Percentiles rank a stretch among this genome's conserved stretches.
phyloP scores from a whole-genome alignment of 2,797 vertebrate genomes.

The Odontamblyopus lacepedii region DNA sequence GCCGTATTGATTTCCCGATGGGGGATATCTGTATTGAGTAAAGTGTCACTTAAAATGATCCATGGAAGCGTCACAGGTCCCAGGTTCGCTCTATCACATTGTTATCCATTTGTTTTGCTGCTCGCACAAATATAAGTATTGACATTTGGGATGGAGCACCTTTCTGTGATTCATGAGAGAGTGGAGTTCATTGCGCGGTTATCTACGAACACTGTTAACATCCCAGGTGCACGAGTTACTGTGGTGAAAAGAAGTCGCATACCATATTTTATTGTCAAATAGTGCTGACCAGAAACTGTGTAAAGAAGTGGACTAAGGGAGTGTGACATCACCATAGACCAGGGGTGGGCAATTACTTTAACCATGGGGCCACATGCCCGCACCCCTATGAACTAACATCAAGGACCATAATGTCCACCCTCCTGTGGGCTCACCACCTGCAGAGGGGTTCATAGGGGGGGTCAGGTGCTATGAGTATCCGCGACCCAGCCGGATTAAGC shows the following conservation, averaged over 20 bases:
- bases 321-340: too few relatives aligned
- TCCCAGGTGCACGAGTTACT: background rate
- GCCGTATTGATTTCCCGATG: constrained; percentile 52
- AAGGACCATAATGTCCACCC: too few relatives aligned
- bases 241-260: background rate
- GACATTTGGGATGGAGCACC: constrained; percentile 49
- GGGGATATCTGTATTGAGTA: constrained; percentile 58
- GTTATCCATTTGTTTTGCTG: constrained; percentile 48
- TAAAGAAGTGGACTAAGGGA: too few relatives aligned
- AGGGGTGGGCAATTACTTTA: too few relatives aligned
- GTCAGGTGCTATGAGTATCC: too few relatives aligned
- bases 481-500: too few relatives aligned
- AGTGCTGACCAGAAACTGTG: too few relatives aligned
- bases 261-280: background rate
- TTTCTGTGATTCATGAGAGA: constrained; percentile 32
- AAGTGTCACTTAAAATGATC: constrained; percentile 68
- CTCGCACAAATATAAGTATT: constrained; percentile 51
- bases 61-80: constrained; percentile 52
- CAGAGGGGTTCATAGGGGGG: too few relatives aligned
- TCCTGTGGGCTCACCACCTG: too few relatives aligned
- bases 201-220: background rate
- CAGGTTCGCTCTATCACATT: constrained; percentile 41
- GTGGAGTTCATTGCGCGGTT: constrained; percentile 32
- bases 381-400: too few relatives aligned
- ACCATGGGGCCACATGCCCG: too few relatives aligned